Conservation (phyloP, 2,888 invertebrate genomes). For the Agonopterix arenella region DNA sequence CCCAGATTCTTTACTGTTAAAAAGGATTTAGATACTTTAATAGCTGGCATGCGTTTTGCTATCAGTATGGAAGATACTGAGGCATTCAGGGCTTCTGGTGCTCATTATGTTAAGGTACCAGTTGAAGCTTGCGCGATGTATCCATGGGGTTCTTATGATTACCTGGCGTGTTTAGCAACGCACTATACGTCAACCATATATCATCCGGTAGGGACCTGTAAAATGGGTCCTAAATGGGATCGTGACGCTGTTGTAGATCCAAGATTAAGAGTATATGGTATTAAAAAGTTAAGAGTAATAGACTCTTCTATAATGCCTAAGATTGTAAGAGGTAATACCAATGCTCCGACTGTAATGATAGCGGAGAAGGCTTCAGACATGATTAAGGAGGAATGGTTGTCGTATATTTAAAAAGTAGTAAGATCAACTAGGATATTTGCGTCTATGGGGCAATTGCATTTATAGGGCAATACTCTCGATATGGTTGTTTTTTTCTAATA, state of each 20-base stretch:
- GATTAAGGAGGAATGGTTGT: constrained; percentile 78
- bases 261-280: constrained; percentile 78
- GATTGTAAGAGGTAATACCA: constrained; percentile 84
- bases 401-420: background rate
- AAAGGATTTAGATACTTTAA: constrained; percentile 78
- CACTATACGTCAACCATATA: constrained; percentile 83
- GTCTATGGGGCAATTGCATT: too few species aligned
- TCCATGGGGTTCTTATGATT: constrained; percentile 79
- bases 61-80: constrained; percentile 77
- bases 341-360: constrained; percentile 91
- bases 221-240: constrained; percentile 82
- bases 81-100: constrained; percentile 75
- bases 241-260: constrained; percentile 80
- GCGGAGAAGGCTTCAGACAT: constrained; percentile 89
- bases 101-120: constrained; percentile 71
- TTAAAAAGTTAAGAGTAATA: constrained; percentile 79
- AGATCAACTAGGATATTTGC: background rate
- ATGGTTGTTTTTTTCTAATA: constrained; percentile 1
- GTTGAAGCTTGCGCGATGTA: constrained; percentile 76
- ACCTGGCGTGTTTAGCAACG: constrained; percentile 80
- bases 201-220: constrained; percentile 83
- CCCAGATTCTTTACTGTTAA: constrained; percentile 81
- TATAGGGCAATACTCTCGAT: background rate
- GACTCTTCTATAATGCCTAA: constrained; percentile 82
- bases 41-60: constrained; percentile 78